phyloP scores from a whole-genome alignment of 2,888 invertebrate species.

The Hedychridium roseum region DNA sequence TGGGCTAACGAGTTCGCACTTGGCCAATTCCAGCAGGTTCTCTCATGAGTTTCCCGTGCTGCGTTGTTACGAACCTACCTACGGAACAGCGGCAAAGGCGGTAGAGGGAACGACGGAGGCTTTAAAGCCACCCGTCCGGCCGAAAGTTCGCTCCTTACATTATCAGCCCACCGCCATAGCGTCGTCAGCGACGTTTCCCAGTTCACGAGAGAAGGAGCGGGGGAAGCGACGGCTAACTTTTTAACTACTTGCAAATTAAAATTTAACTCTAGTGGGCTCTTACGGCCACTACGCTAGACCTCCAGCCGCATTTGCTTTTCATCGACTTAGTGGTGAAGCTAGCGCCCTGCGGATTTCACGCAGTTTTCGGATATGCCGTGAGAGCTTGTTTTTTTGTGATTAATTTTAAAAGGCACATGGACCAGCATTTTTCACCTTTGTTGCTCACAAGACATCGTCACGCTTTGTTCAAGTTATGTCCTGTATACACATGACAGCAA shows the following conservation, averaged over 20 bases:
- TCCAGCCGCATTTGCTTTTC: too few relatives aligned
- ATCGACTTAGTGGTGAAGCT: too few relatives aligned
- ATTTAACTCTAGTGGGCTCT: constrained; percentile 50
- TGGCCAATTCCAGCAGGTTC: constrained; percentile 34
- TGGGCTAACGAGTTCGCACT: constrained; percentile 30
- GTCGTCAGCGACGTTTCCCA: constrained; percentile 5
- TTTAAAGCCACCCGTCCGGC: constrained; percentile 24
- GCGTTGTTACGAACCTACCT: too few relatives aligned
- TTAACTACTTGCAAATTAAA: constrained; percentile 56
- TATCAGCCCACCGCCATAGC: constrained; percentile 31
- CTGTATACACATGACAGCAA: too few relatives aligned
- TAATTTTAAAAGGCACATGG: too few relatives aligned
- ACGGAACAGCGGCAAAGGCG: constrained; percentile 2
- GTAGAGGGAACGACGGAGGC: constrained; percentile 11
- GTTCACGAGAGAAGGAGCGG: not conserved
- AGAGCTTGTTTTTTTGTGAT: too few relatives aligned
- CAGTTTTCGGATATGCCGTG: too few relatives aligned
- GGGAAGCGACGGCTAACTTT: constrained; percentile 44
- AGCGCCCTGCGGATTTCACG: too few relatives aligned
- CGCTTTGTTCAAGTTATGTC: too few relatives aligned
- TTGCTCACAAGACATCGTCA: too few relatives aligned
- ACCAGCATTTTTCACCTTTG: too few relatives aligned
- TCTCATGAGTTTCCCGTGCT: constrained; percentile 18
- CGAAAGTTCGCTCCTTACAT: constrained; percentile 41
- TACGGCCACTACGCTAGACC: too few relatives aligned